phyloP scores from a whole-genome alignment of 2,113 vertebrate species.

The Muntiacus muntjak region DNA sequence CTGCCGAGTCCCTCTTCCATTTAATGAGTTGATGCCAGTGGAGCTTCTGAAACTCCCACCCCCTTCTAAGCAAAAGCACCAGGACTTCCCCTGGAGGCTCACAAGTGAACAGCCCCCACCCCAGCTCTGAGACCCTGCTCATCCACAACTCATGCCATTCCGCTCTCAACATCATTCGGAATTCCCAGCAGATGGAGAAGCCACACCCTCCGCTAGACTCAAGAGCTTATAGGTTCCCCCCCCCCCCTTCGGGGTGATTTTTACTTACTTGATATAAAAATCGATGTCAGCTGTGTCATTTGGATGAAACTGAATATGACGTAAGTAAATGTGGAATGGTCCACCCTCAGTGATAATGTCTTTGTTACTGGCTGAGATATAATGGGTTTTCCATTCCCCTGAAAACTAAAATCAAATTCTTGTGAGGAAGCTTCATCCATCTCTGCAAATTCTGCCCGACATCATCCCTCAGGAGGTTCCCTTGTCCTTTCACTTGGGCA shows the following conservation, averaged over 20 bases:
- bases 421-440: background rate
- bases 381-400: background rate
- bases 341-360: rapidly evolving
- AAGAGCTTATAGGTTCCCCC: background rate
- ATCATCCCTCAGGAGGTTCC: background rate
- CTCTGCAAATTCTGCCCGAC: rapidly evolving
- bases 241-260: background rate
- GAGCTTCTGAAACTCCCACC: background rate
- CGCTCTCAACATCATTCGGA: background rate
- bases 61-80: background rate
- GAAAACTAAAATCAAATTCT: background rate
- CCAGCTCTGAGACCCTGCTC: background rate
- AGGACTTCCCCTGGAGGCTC: background rate
- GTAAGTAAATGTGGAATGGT: background rate
- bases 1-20: background rate
- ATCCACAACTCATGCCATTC: background rate
- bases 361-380: background rate
- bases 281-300: rapidly evolving
- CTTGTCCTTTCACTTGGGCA: background rate
- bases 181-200: background rate
- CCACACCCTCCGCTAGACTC: rapidly evolving
- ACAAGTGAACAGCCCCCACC: background rate
- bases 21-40: background rate
- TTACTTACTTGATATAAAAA: background rate
- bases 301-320: rapidly evolving